Evolutionary conservation across 2,113 vertebrate genomes (phyloP).

Genomic region (Notarius quadriscutis): DNA sequence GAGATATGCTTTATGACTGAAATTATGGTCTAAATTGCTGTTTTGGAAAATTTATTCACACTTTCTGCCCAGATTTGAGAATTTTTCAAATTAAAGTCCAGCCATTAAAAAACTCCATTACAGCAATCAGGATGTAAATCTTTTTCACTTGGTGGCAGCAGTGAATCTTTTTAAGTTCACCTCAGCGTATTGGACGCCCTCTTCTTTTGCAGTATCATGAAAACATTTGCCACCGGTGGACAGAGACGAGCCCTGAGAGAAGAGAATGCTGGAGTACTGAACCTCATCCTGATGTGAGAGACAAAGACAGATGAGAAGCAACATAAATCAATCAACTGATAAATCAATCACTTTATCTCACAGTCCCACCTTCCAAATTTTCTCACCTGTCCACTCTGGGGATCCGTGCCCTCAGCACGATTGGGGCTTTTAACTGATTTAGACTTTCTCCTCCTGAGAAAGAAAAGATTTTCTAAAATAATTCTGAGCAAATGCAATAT

Average conservation of each 20-base stretch:
- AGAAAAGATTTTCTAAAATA: background rate
- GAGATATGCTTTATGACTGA: no score
- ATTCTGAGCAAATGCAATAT: background rate
- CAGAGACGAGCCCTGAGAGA: background rate
- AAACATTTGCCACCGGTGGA: background rate
- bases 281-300: constrained; percentile 15
- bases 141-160: constrained; percentile 24
- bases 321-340: background rate
- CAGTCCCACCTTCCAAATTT: background rate
- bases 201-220: background rate
- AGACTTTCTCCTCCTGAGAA: constrained; percentile 16
- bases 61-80: background rate
- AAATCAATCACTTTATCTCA: background rate
- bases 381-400: constrained; percentile 16
- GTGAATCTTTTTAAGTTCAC: constrained; percentile 20
- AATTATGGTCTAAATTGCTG: background rate
- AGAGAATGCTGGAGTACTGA: constrained; percentile 29
- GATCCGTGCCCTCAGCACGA: background rate
- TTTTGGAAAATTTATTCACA: background rate
- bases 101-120: background rate
- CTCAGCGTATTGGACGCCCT: constrained; percentile 29
- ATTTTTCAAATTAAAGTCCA: background rate
- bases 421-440: background rate
- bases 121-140: background rate
- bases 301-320: background rate